These are phyloP conservation scores for Pachyseris speciosa DNA, from an alignment of 64 coral and sea anemone genomes.

Conservation along the genomic window DNA sequence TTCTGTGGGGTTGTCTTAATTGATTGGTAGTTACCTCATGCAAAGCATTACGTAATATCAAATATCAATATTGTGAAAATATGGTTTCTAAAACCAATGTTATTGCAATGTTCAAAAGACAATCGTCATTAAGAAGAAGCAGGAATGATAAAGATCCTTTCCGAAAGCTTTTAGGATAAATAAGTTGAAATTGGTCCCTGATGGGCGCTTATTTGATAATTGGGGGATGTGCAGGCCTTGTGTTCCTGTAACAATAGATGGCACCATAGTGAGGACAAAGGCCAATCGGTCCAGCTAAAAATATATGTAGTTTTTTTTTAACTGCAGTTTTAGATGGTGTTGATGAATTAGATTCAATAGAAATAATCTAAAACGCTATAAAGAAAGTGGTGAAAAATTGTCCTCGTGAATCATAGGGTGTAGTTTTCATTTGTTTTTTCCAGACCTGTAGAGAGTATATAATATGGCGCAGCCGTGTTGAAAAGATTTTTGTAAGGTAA, in stretches of 20 bases:
- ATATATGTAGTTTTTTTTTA: not conserved
- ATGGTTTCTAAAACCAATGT: conserved; percentile 35
- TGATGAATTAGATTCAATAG: not conserved
- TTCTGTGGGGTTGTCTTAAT: conserved; percentile 19
- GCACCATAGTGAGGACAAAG: not conserved
- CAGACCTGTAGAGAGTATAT: not conserved
- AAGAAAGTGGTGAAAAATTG: not conserved
- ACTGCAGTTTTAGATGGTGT: not conserved
- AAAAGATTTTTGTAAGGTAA: conserved; percentile 7
- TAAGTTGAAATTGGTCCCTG: not conserved
- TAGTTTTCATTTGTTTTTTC: not conserved
- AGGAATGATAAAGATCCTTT: not conserved
- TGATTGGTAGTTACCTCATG: not conserved
- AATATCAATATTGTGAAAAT: not conserved
- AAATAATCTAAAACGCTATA: not conserved
- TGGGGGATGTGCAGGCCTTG: not conserved
- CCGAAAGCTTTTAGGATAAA: conserved; percentile 4
- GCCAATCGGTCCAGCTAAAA: not conserved
- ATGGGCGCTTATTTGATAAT: not conserved
- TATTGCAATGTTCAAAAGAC: not conserved
- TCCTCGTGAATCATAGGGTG: not conserved
- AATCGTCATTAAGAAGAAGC: not conserved
- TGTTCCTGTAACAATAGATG: conserved; percentile 9
- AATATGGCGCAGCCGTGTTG: not conserved
- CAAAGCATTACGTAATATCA: conserved; percentile 8